Percentiles rank a stretch among this genome's conserved stretches.
Evolutionary conservation across 1,140 invertebrate genomes (phyloP).

Genomic region (Ladona fulva): DNA sequence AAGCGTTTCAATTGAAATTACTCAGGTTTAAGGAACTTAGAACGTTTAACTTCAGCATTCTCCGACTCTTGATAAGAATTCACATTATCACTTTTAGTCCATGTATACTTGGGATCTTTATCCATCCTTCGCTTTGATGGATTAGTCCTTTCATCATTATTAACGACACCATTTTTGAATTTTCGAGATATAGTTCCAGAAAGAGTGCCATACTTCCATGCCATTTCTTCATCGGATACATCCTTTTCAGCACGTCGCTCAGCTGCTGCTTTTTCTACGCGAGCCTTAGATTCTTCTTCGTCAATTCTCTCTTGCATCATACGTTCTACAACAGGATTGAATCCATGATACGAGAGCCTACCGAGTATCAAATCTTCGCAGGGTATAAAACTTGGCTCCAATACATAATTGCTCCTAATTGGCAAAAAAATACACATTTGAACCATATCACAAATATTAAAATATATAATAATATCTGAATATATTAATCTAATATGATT

Average conservation of each 20-base stretch:
- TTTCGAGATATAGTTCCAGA: conserved; percentile 38
- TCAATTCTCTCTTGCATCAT: conserved; percentile 41
- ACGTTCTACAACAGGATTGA: conserved; percentile 80
- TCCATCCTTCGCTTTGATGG: not conserved
- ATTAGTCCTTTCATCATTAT: not conserved
- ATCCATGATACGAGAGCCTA: conserved; percentile 74
- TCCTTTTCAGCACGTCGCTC: conserved; percentile 48
- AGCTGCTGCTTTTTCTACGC: conserved; percentile 29
- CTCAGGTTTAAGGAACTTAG: too few species aligned
- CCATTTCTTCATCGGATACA: conserved; percentile 61
- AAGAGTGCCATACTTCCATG: conserved; percentile 36
- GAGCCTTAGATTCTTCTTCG: conserved; percentile 39
- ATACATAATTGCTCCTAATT: conserved; percentile 55
- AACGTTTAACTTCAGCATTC: too few species aligned
- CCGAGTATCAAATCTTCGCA: conserved; percentile 70
- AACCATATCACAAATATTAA: not conserved
- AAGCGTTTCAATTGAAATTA: too few species aligned
- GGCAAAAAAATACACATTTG: conserved; percentile 21
- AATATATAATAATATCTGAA: too few species aligned
- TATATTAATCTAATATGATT: too few species aligned
- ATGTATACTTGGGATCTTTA: not conserved
- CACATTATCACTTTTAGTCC: not conserved
- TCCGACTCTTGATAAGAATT: too few species aligned
- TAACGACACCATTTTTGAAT: conserved; percentile 27
- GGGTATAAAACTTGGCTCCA: conserved; percentile 64